Evolutionary conservation across 35 echinoderm and acorn worm genomes (phyloP).

Genomic region (Strongylocentrotus purpuratus): DNA sequence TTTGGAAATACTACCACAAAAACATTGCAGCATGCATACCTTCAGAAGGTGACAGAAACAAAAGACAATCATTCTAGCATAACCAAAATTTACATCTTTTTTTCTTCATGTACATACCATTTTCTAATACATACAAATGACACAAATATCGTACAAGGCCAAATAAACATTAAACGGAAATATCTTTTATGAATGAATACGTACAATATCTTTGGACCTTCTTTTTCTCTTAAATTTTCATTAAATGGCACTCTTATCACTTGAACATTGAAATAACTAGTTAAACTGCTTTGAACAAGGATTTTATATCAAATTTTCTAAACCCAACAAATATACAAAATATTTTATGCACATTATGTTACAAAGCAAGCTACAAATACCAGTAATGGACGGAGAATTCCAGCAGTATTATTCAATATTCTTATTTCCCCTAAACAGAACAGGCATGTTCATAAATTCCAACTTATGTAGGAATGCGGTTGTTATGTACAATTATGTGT

Average conservation of each 20-base stretch:
- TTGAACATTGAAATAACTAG: background rate
- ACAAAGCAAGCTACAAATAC: background rate
- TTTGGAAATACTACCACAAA: background rate
- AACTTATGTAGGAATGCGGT: background rate
- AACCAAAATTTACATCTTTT: background rate
- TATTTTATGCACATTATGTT: background rate
- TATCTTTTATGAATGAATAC: background rate
- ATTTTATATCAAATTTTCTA: background rate
- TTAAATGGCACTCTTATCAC: background rate
- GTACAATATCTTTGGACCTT: background rate
- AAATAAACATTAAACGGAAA: background rate
- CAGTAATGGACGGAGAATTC: conserved; percentile 9
- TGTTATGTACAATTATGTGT: background rate
- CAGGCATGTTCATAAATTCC: background rate
- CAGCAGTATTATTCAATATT: conserved; percentile 5
- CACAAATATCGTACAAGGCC: background rate
- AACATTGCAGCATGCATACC: background rate
- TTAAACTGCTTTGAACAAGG: background rate
- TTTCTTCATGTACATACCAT: background rate
- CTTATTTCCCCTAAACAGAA: background rate
- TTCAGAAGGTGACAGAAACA: background rate
- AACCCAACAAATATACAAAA: conserved; percentile 4
- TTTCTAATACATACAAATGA: background rate
- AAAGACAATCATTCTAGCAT: background rate
- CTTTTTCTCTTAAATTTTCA: background rate